Conservation (phyloP, 2,888 invertebrate species). For the Gibbula magus region DNA sequence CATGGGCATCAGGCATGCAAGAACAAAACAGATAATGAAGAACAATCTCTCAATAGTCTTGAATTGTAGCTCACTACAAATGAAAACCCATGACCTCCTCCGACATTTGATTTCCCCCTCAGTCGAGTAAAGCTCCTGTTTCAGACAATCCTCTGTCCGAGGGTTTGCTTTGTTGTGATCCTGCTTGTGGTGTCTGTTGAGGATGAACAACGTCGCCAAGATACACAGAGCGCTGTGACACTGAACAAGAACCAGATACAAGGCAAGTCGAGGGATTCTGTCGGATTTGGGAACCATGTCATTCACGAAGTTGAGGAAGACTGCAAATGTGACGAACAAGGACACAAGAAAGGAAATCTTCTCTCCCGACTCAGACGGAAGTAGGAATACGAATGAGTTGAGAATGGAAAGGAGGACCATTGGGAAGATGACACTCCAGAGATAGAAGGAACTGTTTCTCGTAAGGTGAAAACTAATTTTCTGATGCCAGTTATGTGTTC, state of each 20-base stretch:
- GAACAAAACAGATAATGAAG: no score
- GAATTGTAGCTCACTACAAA: no score
- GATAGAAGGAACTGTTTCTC: not conserved
- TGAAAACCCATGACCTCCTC: no score
- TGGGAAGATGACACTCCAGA: not conserved
- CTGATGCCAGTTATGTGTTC: not conserved
- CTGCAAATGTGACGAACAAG: not conserved
- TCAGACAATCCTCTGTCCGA: no score
- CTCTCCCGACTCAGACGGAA: not conserved
- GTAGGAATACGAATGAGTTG: not conserved
- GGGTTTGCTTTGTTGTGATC: not conserved
- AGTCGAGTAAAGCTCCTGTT: no score
- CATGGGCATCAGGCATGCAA: no score
- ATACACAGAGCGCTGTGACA: not conserved
- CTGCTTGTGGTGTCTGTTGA: not conserved
- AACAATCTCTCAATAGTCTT: no score
- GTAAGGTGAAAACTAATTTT: not conserved
- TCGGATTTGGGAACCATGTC: not conserved
- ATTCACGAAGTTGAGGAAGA: not conserved
- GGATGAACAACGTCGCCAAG: not conserved
- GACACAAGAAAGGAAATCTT: conserved; percentile 1
- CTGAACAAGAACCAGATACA: conserved; percentile 1
- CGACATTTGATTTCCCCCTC: no score
- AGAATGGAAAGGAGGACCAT: not conserved
- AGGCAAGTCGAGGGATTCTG: not conserved